These are phyloP conservation scores for Strigamia maritima DNA, from an alignment of 2,888 invertebrate species.

Conservation along the genomic window DNA sequence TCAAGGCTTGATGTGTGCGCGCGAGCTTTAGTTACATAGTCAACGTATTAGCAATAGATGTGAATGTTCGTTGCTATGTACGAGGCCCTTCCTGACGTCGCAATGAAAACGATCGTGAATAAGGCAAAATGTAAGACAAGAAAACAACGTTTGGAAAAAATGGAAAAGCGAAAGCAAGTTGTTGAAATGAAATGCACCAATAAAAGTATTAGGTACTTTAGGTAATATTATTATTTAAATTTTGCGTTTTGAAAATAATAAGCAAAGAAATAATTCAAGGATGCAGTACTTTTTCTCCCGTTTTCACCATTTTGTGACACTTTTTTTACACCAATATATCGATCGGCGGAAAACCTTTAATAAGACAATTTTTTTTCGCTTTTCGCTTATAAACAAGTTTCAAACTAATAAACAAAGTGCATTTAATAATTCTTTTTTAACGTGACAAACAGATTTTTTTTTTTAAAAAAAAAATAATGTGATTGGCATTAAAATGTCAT, in stretches of 20 bases:
- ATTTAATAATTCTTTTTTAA: background rate
- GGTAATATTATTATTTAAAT: background rate
- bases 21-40: background rate
- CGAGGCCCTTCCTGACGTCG: background rate
- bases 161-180: background rate
- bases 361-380: background rate
- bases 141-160: background rate
- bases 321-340: constrained; percentile 11
- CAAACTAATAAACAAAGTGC: background rate
- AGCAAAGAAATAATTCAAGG: background rate
- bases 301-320: background rate
- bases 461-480: too few species aligned
- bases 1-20: constrained; percentile 13
- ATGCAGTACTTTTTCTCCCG: background rate
- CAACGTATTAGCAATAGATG: background rate
- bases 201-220: too few species aligned
- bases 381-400: background rate
- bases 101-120: background rate
- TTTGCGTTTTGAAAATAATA: background rate
- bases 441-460: background rate
- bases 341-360: background rate
- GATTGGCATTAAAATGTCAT: background rate
- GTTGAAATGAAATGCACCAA: background rate
- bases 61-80: background rate
- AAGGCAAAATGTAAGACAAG: background rate